A percentile compares a stretch with the other conserved stretches of the same genome.
Evolutionary conservation across 2,113 vertebrate genomes (phyloP).

Genomic region (Myrmecobius fasciatus): DNA sequence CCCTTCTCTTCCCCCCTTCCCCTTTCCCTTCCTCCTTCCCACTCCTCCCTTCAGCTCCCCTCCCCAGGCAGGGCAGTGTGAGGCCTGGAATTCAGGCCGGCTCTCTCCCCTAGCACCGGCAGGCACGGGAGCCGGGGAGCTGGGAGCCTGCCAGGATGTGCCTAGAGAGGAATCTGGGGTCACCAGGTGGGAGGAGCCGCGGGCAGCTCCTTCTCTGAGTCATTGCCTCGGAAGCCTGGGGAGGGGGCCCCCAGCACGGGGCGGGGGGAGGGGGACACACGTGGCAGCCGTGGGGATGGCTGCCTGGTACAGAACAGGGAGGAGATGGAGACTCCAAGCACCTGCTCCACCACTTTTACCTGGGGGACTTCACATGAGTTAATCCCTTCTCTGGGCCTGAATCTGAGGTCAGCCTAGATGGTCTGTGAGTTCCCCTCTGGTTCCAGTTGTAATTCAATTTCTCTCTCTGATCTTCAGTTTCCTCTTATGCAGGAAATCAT

Average conservation of each 20-base stretch:
- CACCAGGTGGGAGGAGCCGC: not conserved
- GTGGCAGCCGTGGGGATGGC: not conserved
- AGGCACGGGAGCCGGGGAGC: not conserved
- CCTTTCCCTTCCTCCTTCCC: not conserved
- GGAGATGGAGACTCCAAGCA: not conserved
- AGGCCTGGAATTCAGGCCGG: not conserved
- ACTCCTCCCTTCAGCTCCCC: fast-evolving
- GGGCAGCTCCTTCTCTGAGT: not conserved
- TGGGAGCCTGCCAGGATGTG: not conserved
- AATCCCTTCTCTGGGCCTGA: not conserved
- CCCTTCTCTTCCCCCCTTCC: not conserved
- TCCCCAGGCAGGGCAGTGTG: not conserved
- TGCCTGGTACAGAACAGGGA: not conserved
- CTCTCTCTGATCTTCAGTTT: not conserved
- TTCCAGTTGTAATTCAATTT: not conserved
- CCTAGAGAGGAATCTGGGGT: not conserved
- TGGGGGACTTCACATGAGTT: not conserved
- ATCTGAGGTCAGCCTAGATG: not conserved
- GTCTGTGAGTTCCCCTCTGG: not conserved
- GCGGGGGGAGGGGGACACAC: fast-evolving
- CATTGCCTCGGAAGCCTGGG: not conserved
- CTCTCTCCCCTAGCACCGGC: not conserved
- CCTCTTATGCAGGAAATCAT: not conserved
- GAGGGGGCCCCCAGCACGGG: not conserved
- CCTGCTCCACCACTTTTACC: not conserved